Evolutionary conservation across 2,888 invertebrate genomes (phyloP).

Genomic region (Nymphalis c-album): DNA sequence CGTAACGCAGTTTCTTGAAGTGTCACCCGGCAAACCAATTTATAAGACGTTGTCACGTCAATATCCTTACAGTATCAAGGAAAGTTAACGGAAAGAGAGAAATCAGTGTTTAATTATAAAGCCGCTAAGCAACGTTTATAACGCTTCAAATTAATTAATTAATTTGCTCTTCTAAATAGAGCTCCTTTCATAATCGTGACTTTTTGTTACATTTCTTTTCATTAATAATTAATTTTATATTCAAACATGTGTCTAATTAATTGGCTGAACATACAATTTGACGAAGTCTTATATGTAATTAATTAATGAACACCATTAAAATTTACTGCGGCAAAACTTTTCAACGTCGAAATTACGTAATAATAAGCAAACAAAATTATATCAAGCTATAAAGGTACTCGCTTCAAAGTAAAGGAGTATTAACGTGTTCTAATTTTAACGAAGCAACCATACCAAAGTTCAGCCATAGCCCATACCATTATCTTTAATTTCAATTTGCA

Average conservation of each 20-base stretch:
- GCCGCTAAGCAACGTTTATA: no score
- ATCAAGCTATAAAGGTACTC: neutral
- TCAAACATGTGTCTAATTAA: neutral
- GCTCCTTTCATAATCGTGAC: neutral
- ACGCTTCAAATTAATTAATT: no score
- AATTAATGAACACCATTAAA: constrained; percentile 10
- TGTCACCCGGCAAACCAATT: no score
- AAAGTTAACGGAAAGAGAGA: no score
- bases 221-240: neutral
- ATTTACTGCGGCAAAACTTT: neutral
- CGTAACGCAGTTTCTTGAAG: no score
- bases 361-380: constrained; percentile 8
- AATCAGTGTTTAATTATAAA: no score
- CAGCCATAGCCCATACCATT: constrained; percentile 15
- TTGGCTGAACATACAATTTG: neutral
- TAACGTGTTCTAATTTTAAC: constrained; percentile 10
- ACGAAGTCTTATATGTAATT: constrained; percentile 6
- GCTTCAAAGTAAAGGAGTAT: constrained; percentile 4
- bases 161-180: neutral
- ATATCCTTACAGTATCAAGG: no score
- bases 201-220: neutral
- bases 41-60: no score
- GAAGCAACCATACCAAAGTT: constrained; percentile 10
- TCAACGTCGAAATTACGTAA: constrained; percentile 9
- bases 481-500: constrained; percentile 40